Evolutionary conservation across 2,888 invertebrate species (phyloP).

Genomic region (Lottia gigantea): DNA sequence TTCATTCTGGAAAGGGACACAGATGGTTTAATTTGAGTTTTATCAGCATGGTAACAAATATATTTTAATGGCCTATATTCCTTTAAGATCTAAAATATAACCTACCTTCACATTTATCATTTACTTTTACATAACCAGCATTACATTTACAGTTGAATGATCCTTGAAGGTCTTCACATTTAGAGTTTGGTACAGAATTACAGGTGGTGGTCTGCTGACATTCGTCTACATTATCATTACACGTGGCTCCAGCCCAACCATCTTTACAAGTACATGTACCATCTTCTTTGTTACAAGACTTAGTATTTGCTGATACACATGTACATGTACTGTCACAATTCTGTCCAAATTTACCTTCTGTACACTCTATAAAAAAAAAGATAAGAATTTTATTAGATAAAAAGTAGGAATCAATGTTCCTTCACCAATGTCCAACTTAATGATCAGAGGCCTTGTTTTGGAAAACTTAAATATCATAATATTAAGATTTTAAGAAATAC

Average conservation of each 20-base stretch:
- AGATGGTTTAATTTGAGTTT: no score
- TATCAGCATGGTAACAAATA: no score
- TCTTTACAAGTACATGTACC: constrained; percentile 15
- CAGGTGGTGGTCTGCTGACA: not conserved
- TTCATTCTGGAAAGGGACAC: no score
- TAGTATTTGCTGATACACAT: constrained; percentile 13
- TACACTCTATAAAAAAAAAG: constrained; percentile 10
- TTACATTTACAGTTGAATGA: constrained; percentile 12
- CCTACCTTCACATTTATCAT: no score
- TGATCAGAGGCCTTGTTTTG: no score
- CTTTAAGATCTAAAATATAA: no score
- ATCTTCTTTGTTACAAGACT: constrained; percentile 12
- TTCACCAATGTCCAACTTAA: no score
- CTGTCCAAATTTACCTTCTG: constrained; percentile 15
- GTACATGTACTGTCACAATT: constrained; percentile 20
- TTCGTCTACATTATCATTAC: constrained; percentile 23
- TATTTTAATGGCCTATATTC: no score
- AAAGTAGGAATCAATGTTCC: no score
- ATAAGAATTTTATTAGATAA: no score
- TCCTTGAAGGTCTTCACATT: constrained; percentile 1
- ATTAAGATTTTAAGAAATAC: no score
- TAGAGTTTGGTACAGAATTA: not conserved
- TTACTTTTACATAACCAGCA: not conserved
- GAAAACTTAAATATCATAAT: no score
- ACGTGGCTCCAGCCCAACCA: constrained; percentile 17